Conservation (phyloP, 2,888 invertebrate species). For the Ochropacha duplaris region DNA sequence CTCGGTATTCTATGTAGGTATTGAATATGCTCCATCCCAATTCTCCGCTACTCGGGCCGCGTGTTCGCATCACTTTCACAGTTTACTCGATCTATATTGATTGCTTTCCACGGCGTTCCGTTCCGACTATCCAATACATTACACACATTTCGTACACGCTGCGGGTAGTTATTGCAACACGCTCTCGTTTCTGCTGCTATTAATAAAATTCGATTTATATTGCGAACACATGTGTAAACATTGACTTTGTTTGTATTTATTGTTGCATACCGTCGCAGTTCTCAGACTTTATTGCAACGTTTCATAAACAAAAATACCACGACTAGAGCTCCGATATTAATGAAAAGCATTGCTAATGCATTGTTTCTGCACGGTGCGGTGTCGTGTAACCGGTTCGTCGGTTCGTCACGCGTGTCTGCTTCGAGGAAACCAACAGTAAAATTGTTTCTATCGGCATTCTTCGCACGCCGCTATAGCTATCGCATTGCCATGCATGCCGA, state of each 20-base stretch:
- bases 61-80: constrained; percentile 46
- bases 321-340: constrained; percentile 57
- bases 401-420: constrained; percentile 70
- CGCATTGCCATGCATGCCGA: constrained; percentile 45
- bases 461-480: constrained; percentile 60
- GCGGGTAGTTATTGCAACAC: constrained; percentile 38
- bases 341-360: constrained; percentile 67
- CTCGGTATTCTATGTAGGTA: constrained; percentile 35
- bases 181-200: constrained; percentile 34
- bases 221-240: constrained; percentile 40
- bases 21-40: too few species aligned
- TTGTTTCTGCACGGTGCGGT: constrained; percentile 70
- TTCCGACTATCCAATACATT: constrained; percentile 30
- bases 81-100: constrained; percentile 43
- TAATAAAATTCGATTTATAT: constrained; percentile 30
- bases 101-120: constrained; percentile 35
- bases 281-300: constrained; percentile 38
- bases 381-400: constrained; percentile 68
- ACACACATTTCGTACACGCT: constrained; percentile 33
- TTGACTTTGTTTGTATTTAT: constrained; percentile 34
- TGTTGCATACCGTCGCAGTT: constrained; percentile 35
- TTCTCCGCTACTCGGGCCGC: constrained; percentile 38
- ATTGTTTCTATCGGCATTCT: constrained; percentile 74
- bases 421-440: constrained; percentile 75
- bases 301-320: constrained; percentile 50